Evolutionary conservation across 2,113 vertebrate species (phyloP), one percentile per base, ranked within the genome.

Genomic region (Alosa alosa): DNA sequence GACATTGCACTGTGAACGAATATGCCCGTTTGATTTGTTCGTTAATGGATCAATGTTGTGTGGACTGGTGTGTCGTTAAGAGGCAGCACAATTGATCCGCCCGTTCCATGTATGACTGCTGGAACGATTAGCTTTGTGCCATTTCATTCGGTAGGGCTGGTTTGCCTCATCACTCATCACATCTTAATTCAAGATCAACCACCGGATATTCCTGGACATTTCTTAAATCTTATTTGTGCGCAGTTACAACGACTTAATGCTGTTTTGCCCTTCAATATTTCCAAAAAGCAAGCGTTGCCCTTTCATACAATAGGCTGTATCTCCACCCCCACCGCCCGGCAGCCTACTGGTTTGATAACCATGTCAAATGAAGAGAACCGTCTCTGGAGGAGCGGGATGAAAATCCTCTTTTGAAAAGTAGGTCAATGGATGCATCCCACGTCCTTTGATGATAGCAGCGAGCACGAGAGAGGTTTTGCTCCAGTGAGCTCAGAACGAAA

Each of bases 331-430:
- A n/a, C 82, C 52, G 86, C 84, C 8, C 60, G n/a, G 49, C 9
- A 25, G 45, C 50, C n/a, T 1, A 45, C 82, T 84, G 57, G 39
- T 84, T 85, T 88, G 68, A 85, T 25, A 85, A 52, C 39, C 68
- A 39, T 86, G 83, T 64, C 81, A 86, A 89, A 88, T 83, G 36
- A 81, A 86, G 86, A 83, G 64, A 82, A 46, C 81, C 46, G 31
- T 88, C 82, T 81, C 68, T 52, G 39, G 83, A 86, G 52, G 83
- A 81, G 89, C 88, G 86, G 47, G 88, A 90, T 90, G 85, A 86
- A 93, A 92, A 92, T 90, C 88, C 91, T 91, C 84, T 89, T 87
- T 84, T 41, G 49, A 81, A 91, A 94, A 93, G 93, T 95, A 93
- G 94, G 93, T 94, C 93, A 94, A 68, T 87, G 89, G 85, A 88